Base-by-base conservation (phyloP, 2,888 invertebrate species). In the Scaptomyza flava region DNA sequence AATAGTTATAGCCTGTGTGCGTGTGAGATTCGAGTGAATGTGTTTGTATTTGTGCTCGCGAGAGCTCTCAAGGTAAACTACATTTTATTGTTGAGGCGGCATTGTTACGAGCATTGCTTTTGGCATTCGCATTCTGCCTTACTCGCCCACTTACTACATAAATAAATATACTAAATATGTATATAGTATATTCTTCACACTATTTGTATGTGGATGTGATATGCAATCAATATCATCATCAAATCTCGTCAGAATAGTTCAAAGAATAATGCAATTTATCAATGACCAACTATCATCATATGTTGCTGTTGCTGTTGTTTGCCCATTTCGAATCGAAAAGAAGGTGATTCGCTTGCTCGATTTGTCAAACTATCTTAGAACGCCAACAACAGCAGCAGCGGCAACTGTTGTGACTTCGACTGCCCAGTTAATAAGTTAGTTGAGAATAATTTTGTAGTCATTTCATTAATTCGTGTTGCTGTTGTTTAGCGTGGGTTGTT, bases 11-110 rank as follows among this genome's bases (percentile, higher is more conserved):
- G 23, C 36, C 14, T 38, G 52, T 53, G 61, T 65, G 54, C 56
- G 64, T 68, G 79, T 68, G 69, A 48, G 50, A 50, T 59, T 42
- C n/a, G 52, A 56, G 58, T 61, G 58, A 4, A 7, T 60, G 48
- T 48, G 63, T 42, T 48, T 52, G 60, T 65, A 48, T 66, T 63
- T 70, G 77, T 73, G 77, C 67, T 72, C 73, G 65, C 72, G 71
- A 64, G 72, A 64, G 72, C 79, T 79, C 87, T 86, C 87, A 87
- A 87, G 87, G 87, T 87, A 81, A 87, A 87, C 87, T 84, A 86
- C 86, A 87, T 87, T 87, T 85, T 80, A 81, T 84, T 80, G 82
- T 84, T 80, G 80, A 79, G 79, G 81, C 76, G 84, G 81, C 78
- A 79, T 81, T 83, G 85, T 85, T 83, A 81, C 82, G 78, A 81